Evolutionary conservation across 2,113 vertebrate species (phyloP).

Genomic region (Leptobrachium leishanense): DNA sequence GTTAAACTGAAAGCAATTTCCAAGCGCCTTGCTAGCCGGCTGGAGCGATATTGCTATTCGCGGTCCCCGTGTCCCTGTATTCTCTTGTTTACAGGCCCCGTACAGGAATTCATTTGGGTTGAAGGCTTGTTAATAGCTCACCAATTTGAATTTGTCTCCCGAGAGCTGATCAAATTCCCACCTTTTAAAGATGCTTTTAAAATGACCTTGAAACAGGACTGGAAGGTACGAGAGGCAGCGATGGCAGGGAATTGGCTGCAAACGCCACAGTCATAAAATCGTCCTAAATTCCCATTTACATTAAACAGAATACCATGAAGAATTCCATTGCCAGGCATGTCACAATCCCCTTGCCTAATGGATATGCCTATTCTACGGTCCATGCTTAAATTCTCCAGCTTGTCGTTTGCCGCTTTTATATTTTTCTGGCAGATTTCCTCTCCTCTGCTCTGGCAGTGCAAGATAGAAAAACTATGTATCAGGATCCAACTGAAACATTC

Average conservation of each 20-base stretch:
- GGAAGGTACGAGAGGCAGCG: constrained; percentile 20
- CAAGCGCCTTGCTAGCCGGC: constrained; percentile 24
- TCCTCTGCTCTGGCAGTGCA: too few species aligned
- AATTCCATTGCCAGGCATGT: not conserved
- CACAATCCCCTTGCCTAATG: not conserved
- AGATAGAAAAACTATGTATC: too few species aligned
- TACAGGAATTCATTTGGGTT: constrained; percentile 45
- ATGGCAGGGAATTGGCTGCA: not conserved
- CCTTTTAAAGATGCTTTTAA: constrained; percentile 28
- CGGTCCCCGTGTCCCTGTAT: constrained; percentile 18
- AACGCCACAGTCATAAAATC: constrained; percentile 9
- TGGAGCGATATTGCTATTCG: not conserved
- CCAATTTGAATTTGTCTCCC: constrained; percentile 43
- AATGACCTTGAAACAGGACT: constrained; percentile 38
- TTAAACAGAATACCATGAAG: not conserved
- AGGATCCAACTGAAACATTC: too few species aligned
- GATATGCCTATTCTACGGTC: too few species aligned
- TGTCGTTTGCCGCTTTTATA: too few species aligned
- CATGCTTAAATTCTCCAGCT: too few species aligned
- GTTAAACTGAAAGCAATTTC: constrained; percentile 43
- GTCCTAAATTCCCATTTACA: not conserved
- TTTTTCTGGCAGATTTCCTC: too few species aligned
- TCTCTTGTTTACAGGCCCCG: constrained; percentile 46
- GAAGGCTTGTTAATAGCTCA: constrained; percentile 46
- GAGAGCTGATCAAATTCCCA: constrained; percentile 38